These are phyloP conservation scores for Miniopterus natalensis DNA, from an alignment of 2,113 vertebrate genomes.

Conservation along the genomic window DNA sequence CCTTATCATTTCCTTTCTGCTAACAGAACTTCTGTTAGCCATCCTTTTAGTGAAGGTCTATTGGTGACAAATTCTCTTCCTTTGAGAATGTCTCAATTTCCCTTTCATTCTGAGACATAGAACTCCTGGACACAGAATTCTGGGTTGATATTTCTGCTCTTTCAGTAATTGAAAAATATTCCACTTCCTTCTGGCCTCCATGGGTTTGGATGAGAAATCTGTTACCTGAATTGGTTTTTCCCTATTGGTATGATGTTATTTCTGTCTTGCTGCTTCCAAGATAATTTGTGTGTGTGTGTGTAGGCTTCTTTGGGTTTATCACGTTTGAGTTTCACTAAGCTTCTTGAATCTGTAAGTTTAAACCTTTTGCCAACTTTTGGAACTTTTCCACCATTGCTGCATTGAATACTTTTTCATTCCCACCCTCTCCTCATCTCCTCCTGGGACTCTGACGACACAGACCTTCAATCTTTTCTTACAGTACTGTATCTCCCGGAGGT, in stretches of 20 bases:
- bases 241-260: neutral
- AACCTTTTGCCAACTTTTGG: neutral
- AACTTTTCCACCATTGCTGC: neutral
- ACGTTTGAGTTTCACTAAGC: neutral
- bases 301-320: neutral
- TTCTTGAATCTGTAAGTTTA: constrained; percentile 1
- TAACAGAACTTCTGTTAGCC: neutral
- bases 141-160: neutral
- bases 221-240: neutral
- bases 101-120: neutral
- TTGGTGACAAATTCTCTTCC: neutral
- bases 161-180: neutral
- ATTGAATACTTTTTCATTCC: neutral
- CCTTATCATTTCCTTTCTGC: neutral
- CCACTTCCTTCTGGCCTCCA: neutral
- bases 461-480: neutral
- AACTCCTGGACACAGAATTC: neutral
- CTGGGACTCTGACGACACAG: neutral
- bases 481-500: neutral
- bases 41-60: neutral
- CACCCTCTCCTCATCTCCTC: neutral
- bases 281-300: neutral
- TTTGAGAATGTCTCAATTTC: constrained; percentile 3
- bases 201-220: neutral
- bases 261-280: neutral